Percentiles rank a stretch among this genome's conserved stretches.
phyloP scores from a whole-genome alignment of 1,140 invertebrate genomes.

The Rhynchophorus ferrugineus region DNA sequence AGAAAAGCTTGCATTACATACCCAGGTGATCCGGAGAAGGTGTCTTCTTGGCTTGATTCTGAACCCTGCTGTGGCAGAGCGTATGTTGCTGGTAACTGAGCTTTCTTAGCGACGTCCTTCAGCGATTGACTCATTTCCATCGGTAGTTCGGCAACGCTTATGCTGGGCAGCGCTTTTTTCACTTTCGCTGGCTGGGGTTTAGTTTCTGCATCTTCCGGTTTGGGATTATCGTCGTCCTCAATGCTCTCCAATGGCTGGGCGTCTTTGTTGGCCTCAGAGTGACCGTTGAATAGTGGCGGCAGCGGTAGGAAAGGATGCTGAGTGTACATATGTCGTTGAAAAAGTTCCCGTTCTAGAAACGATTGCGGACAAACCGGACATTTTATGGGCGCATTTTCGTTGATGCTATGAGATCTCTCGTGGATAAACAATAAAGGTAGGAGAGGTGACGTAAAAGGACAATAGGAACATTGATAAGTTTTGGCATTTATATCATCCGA shows the following conservation, averaged over 20 bases:
- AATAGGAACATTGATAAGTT: slow-evolving; percentile 81
- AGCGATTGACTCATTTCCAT: slow-evolving; percentile 45
- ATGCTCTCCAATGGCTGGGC: slow-evolving; percentile 30
- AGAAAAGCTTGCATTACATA: slow-evolving; percentile 77
- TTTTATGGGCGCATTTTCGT: slow-evolving; percentile 38
- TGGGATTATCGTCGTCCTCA: slow-evolving; percentile 33
- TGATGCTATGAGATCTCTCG: slow-evolving; percentile 68
- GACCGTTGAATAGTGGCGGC: slow-evolving; percentile 42
- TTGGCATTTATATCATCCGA: slow-evolving; percentile 50
- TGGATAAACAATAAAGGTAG: slow-evolving; percentile 85
- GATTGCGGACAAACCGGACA: slow-evolving; percentile 54
- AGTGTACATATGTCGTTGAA: slow-evolving; percentile 53
- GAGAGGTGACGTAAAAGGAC: slow-evolving; percentile 80
- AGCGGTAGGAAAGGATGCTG: slow-evolving; percentile 51
- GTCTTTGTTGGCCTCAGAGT: slow-evolving; percentile 32
- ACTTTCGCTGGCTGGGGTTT: slow-evolving; percentile 17
- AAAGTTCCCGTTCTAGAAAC: slow-evolving; percentile 48
- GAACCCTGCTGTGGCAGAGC: slow-evolving; percentile 44
- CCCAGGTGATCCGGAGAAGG: slow-evolving; percentile 25
- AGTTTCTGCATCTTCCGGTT: slow-evolving; percentile 20
- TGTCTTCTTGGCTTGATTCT: slow-evolving; percentile 15
- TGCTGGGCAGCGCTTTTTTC: slow-evolving; percentile 33
- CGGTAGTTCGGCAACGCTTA: slow-evolving; percentile 40
- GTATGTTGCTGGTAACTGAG: slow-evolving; percentile 51
- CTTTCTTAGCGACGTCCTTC: slow-evolving; percentile 48